Evolutionary conservation across 1,140 invertebrate species (phyloP).

Genomic region (Platyura marginata): DNA sequence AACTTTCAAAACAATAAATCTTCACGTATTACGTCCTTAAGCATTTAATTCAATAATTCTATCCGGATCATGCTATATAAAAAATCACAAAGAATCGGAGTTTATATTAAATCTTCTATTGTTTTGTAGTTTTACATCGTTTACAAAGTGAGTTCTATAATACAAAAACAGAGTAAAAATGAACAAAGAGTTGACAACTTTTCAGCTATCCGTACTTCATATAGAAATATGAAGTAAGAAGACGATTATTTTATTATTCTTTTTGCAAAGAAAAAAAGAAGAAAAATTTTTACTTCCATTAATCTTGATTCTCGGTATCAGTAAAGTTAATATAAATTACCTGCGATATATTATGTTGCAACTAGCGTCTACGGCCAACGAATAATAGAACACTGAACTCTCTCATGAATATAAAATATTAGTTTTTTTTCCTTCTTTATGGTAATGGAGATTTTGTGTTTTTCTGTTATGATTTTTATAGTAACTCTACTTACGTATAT

Average conservation of each 20-base stretch:
- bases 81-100: neutral
- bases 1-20: too few relatives aligned
- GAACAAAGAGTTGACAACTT: too few relatives aligned
- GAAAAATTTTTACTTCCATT: neutral
- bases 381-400: too few relatives aligned
- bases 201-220: neutral
- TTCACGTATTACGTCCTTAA: too few relatives aligned
- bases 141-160: neutral
- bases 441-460: too few relatives aligned
- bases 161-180: neutral
- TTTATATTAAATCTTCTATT: neutral
- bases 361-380: too few relatives aligned
- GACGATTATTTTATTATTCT: neutral
- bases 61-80: too few relatives aligned
- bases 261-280: neutral
- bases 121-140: neutral
- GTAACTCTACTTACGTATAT: too few relatives aligned
- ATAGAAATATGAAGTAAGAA: neutral
- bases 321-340: neutral
- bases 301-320: neutral
- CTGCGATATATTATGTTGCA: neutral
- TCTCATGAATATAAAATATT: too few relatives aligned
- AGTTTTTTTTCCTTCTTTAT: too few relatives aligned
- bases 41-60: too few relatives aligned
- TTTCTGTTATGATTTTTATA: too few relatives aligned